phyloP scores from a whole-genome alignment of 2,113 vertebrate species.

The Chiloscyllium plagiosum region DNA sequence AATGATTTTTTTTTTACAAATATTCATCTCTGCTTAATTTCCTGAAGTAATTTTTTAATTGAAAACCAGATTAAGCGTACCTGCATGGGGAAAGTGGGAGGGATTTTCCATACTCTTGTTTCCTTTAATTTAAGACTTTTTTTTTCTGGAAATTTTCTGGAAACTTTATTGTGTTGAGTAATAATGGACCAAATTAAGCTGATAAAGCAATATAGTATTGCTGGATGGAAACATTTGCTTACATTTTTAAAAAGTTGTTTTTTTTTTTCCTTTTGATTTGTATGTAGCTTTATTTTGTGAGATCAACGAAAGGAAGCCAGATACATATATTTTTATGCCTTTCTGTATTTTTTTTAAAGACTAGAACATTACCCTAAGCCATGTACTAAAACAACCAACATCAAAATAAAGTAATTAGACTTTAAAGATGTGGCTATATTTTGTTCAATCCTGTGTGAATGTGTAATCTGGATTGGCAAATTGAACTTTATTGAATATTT shows the following conservation, averaged over 20 bases:
- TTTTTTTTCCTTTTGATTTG: background rate
- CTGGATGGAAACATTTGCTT: background rate
- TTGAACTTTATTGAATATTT: background rate
- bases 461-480: background rate
- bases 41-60: background rate
- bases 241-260: background rate
- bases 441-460: background rate
- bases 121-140: conserved; percentile 23
- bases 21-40: conserved; percentile 33
- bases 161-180: background rate
- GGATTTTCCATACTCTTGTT: background rate
- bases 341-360: conserved; percentile 21
- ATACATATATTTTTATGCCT: conserved; percentile 26
- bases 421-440: background rate
- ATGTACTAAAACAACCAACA: conserved; percentile 27
- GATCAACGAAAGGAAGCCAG: background rate
- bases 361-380: background rate
- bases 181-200: background rate
- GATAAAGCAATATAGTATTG: background rate
- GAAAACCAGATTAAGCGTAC: background rate
- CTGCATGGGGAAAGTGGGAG: conserved; percentile 31
- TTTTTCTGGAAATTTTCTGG: background rate
- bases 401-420: conserved; percentile 29
- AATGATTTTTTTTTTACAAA: background rate
- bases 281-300: background rate